Conservation (phyloP, 2,888 invertebrate species). For the Drosophila macrospina region DNA sequence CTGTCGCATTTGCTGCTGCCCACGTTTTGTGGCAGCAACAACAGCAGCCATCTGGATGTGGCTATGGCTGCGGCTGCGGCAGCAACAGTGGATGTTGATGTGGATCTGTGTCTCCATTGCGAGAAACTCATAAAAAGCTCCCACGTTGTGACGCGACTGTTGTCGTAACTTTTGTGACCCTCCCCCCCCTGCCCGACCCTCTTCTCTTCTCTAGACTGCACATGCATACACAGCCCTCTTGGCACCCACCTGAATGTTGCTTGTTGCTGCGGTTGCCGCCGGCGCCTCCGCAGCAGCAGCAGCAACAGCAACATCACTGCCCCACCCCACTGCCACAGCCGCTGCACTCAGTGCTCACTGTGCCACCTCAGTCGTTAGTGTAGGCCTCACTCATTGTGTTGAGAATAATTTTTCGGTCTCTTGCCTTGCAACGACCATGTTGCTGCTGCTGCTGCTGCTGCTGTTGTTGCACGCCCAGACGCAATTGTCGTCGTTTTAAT, state of each 20-base stretch:
- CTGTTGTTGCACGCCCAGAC: slow-evolving; percentile 63
- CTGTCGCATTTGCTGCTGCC: slow-evolving; percentile 44
- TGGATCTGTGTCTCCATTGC: slow-evolving; percentile 43
- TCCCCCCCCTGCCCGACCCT: not conserved
- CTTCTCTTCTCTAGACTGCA: too few species aligned
- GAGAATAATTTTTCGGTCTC: slow-evolving; percentile 63
- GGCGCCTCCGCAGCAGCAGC: slow-evolving; percentile 61
- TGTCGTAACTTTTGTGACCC: slow-evolving; percentile 64
- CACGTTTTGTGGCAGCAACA: slow-evolving; percentile 67
- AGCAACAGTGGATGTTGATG: slow-evolving; percentile 35
- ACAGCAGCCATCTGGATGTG: slow-evolving; percentile 49
- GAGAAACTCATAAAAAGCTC: slow-evolving; percentile 78
- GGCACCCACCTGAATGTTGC: slow-evolving; percentile 53
- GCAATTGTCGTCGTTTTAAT: slow-evolving; percentile 76
- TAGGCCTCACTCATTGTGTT: slow-evolving; percentile 50
- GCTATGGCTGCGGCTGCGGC: slow-evolving; percentile 26
- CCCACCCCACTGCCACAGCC: not conserved
- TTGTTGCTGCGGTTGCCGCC: slow-evolving; percentile 51
- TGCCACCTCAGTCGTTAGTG: slow-evolving; percentile 53
- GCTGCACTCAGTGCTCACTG: slow-evolving; percentile 33
- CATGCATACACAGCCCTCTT: not conserved
- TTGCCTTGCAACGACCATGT: slow-evolving; percentile 44
- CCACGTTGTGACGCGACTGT: slow-evolving; percentile 73
- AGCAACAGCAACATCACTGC: slow-evolving; percentile 5
- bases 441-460: slow-evolving; percentile 28